Evolutionary conservation across 1,140 invertebrate genomes (phyloP).

Genomic region (Macrobrachium rosenbergii): DNA sequence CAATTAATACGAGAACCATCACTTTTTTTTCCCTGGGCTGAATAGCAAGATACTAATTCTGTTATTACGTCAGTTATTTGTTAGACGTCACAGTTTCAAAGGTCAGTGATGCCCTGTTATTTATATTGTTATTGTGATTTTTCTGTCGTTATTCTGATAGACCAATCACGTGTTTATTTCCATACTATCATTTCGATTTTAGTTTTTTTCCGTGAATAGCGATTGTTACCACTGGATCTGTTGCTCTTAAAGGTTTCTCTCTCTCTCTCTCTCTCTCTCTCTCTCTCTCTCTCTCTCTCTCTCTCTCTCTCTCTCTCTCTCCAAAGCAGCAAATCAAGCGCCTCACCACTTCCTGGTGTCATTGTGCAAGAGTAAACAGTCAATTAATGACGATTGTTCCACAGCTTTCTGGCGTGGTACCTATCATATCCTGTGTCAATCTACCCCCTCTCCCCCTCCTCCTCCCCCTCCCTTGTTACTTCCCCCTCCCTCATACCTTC

Average conservation of each 20-base stretch:
- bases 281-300: slow-evolving; percentile 4
- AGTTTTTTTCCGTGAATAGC: not conserved
- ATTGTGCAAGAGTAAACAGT: not conserved
- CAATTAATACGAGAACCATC: no score
- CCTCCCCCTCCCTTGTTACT: not conserved
- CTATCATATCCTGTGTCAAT: not conserved
- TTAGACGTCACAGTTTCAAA: no score
- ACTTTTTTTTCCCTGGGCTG: no score
- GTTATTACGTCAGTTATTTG: no score
- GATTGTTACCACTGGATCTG: not conserved
- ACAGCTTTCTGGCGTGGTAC: not conserved
- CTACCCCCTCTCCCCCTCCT: not conserved
- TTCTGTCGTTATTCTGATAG: no score
- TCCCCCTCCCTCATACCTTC: no score
- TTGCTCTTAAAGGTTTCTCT: not conserved
- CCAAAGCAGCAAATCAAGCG: not conserved
- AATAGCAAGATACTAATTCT: no score
- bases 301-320: slow-evolving; percentile 6
- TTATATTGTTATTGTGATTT: no score
- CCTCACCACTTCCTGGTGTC: not conserved
- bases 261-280: not conserved
- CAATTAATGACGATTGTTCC: not conserved
- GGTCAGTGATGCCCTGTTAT: no score
- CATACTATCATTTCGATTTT: not conserved
- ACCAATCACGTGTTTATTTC: no score